Evolutionary conservation across 2,797 vertebrate genomes (phyloP).

Genomic region (Neosilurus mollespiculum): DNA sequence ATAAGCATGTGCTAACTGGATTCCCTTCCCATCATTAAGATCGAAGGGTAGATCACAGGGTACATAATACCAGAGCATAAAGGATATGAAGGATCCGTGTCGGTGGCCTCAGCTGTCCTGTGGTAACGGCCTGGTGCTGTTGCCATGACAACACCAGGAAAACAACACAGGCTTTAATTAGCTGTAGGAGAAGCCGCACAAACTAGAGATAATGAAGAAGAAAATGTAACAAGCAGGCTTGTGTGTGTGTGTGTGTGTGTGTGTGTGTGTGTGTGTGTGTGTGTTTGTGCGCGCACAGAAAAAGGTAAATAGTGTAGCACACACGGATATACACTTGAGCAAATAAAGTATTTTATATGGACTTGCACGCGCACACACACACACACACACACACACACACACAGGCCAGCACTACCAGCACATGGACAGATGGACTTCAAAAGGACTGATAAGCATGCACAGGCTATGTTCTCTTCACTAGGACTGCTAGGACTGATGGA

Average conservation of each 20-base stretch:
- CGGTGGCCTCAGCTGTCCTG: constrained; percentile 36
- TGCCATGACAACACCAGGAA: constrained; percentile 63
- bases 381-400: background rate
- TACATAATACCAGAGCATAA: background rate
- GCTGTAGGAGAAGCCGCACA: constrained; percentile 45
- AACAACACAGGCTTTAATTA: constrained; percentile 66
- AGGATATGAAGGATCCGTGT: background rate
- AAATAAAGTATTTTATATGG: background rate
- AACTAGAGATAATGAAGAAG: constrained; percentile 38
- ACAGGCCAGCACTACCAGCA: background rate
- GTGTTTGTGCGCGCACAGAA: too few relatives aligned
- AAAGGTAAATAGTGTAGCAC: background rate
- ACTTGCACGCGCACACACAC: background rate
- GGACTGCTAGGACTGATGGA: too few relatives aligned
- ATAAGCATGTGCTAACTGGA: background rate
- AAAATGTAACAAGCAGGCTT: constrained; percentile 3
- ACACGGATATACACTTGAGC: background rate
- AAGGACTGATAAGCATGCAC: background rate
- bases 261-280: background rate
- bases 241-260: constrained; percentile 5
- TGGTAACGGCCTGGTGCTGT: constrained; percentile 62
- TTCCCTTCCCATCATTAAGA: background rate
- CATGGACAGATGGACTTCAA: background rate
- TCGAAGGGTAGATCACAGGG: background rate
- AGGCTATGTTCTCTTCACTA: background rate